Evolutionary conservation across 2,113 vertebrate species (phyloP).

Genomic region (Brevimyrus niger): DNA sequence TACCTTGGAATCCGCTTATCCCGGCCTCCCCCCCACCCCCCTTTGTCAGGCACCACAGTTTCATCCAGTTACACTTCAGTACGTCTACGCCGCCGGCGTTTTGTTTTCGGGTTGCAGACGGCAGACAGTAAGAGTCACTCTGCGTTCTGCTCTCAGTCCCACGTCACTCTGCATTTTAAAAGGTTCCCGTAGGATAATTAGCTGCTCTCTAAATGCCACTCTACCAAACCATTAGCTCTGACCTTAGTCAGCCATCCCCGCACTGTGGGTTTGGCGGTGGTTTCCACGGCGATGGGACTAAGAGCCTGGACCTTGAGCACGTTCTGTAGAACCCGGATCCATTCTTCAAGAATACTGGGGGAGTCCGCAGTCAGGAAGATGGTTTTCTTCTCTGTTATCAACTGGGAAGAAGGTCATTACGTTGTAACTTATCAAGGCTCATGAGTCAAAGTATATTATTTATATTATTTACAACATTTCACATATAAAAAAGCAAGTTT

Average conservation of each 20-base stretch:
- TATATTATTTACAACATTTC: neutral
- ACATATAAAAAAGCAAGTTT: neutral
- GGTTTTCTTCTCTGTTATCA: constrained; percentile 79
- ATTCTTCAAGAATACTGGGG: constrained; percentile 82
- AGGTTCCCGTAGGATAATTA: neutral
- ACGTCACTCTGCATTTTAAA: neutral
- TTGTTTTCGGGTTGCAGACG: neutral
- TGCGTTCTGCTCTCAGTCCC: neutral
- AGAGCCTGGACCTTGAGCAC: constrained; percentile 76
- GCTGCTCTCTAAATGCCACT: neutral
- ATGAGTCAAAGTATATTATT: neutral
- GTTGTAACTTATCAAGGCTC: neutral
- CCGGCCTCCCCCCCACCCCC: neutral
- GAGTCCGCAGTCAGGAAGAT: constrained; percentile 82
- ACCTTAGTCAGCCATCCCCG: constrained; percentile 87
- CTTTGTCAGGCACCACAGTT: neutral
- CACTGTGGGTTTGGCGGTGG: constrained; percentile 63
- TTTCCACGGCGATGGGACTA: constrained; percentile 52
- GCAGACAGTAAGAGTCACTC: neutral
- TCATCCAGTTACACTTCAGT: neutral
- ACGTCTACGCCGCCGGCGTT: no score
- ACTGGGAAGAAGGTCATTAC: constrained; percentile 43
- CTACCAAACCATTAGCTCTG: constrained; percentile 24
- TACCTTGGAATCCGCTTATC: constrained; percentile 33
- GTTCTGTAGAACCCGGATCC: constrained; percentile 80